Base-by-base conservation (phyloP, 2,113 vertebrate genomes). In the Psilopsiagon aurifrons region DNA sequence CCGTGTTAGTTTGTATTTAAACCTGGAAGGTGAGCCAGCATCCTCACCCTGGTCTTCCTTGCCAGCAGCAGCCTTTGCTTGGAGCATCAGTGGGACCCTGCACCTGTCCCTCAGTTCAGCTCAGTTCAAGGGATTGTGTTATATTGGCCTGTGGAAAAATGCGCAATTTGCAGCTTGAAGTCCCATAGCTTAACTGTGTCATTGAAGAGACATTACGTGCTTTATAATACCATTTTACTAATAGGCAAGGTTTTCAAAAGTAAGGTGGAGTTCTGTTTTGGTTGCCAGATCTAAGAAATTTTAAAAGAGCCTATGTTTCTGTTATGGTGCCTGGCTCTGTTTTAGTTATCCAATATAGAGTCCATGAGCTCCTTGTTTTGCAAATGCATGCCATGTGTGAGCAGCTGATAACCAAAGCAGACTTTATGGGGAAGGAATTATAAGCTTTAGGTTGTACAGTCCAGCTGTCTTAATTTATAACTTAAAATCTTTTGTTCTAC, bases 401-500 rank as follows among this genome's bases (percentile, higher is more conserved):
- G 82, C 51, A 83, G 35, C 60, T 90, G 92, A 83, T 92, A 68
- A 83, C 41, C 76, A 92, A 76, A 75, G 33, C 55, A 47, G n/a
- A 28, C n/a, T 86, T 92, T 76, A 27, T 44, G 31, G 43, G 59
- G 62, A 83, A 55, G 54, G 33, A 97, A 64, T 90, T 79, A 7
- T 3, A 83, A 76, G 69, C 69, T 92, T 60, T n/a, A 93, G 41
- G 13, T 73, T 78, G 46, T 77, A 62, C 76, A 55, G 60, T 89
- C 77, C 18, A 47, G 60, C 80, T 95, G 22, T 87, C 75, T 91
- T 59, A 76, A 86, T 83, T 68, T 90, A 20, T 91, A 64, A 92
- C 86, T 73, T 37, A 64, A 64, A 92, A 88, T 76, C 89, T 83
- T 97, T 75, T 78, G 52, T 96, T 86, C 86, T 79, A 18, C 84